A percentile compares a stretch with the other conserved stretches of the same genome.
Evolutionary conservation across 2,113 vertebrate species (phyloP).

Genomic region (Macrotis lagotis): DNA sequence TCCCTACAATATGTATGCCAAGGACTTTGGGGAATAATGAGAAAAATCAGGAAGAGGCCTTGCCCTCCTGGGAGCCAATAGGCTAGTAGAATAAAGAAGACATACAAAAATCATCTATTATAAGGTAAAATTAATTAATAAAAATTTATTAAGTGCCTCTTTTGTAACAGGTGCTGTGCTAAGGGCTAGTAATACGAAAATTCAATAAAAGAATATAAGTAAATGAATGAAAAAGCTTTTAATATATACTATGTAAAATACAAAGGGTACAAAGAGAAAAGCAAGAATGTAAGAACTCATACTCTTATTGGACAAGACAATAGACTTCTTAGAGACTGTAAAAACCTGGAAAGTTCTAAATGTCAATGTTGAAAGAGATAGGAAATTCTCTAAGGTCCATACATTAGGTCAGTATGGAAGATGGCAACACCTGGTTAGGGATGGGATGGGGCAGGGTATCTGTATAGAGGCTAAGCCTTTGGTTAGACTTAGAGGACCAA

Average conservation of each 20-base stretch:
- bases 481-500: background rate
- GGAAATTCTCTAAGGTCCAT: background rate
- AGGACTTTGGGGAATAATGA: background rate
- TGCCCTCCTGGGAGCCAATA: background rate
- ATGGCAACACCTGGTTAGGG: background rate
- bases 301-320: background rate
- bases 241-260: background rate
- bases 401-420: background rate
- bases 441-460: background rate
- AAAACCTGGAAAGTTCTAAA: background rate
- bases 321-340: background rate
- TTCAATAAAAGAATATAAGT: background rate
- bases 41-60: background rate
- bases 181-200: background rate
- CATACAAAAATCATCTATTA: background rate
- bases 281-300: background rate
- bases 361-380: background rate
- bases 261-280: background rate
- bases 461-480: background rate
- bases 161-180: background rate
- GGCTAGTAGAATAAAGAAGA: background rate
- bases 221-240: background rate
- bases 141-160: background rate
- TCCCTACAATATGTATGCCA: background rate
- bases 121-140: background rate